Percentiles rank a stretch among this genome's conserved stretches.
phyloP scores from a whole-genome alignment of 2,888 invertebrate species.

The Sacculina carcini region DNA sequence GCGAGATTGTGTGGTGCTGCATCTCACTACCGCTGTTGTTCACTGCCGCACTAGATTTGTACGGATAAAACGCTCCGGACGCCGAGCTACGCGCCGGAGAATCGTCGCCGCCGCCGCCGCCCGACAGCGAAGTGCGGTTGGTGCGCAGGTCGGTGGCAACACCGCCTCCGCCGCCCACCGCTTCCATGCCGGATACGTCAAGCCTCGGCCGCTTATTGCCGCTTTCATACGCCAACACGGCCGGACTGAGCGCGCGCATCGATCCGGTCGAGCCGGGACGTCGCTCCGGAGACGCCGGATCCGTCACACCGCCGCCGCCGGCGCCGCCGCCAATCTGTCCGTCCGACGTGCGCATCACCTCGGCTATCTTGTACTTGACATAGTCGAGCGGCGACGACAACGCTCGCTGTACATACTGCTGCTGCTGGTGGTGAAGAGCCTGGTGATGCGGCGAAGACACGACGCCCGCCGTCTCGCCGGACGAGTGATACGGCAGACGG shows the following conservation, averaged over 20 bases:
- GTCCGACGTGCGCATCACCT: conserved; percentile 12
- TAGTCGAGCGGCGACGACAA: conserved; percentile 8
- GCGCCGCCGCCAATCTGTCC: background rate
- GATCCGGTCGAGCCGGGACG: background rate
- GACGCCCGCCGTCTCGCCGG: background rate
- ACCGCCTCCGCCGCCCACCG: background rate
- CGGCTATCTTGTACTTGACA: conserved; percentile 11
- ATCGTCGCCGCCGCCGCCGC: background rate
- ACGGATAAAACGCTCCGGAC: background rate
- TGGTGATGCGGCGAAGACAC: background rate
- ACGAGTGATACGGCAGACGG: background rate
- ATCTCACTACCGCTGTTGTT: too few relatives aligned
- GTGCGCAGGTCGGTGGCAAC: background rate
- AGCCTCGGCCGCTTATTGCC: too few relatives aligned
- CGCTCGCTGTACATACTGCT: background rate
- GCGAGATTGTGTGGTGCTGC: too few relatives aligned
- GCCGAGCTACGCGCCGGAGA: background rate
- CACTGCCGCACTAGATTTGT: too few relatives aligned
- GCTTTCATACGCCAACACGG: background rate
- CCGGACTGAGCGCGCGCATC: background rate
- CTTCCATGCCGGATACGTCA: too few relatives aligned
- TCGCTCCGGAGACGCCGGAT: too few relatives aligned
- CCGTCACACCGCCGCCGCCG: too few relatives aligned
- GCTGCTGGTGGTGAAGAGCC: background rate
- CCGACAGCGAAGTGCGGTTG: background rate